Evolutionary conservation across 2,888 invertebrate genomes (phyloP), one percentile per base, ranked within the genome.

Genomic region (Sminthurinus aureus): DNA sequence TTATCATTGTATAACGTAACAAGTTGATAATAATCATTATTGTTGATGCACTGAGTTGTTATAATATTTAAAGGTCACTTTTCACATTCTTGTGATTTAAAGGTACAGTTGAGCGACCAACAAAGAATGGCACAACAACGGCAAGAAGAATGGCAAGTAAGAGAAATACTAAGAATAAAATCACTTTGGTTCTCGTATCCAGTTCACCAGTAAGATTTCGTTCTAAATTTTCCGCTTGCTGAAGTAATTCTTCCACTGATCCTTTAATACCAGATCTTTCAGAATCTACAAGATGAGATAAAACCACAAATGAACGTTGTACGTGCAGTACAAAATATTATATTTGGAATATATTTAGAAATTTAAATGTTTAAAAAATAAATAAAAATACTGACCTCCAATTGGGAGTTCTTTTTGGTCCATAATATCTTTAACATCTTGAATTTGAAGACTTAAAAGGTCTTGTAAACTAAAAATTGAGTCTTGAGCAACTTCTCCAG

Each of bases 401-500:
- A 87, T 87, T 66, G 88, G 87, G 66, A 85, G 86, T 69, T 88
- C 88, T 51, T 85, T 85, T 13, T 81, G 79, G 15, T 79, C 75
- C 15, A 85, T n/a, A 64, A 85, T 77, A 69, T 86, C 85, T 0
- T 81, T 93, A 11, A 93, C 92, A 88, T 94, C 94, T 18, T 93
- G 92, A 80, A 96, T 93, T 87, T 94, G 92, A 74, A 97, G 91
- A 90, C 96, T 96, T 18, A 97, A 91, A 81, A 97, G 92, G 90
- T 97, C 97, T 88, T 94, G 92, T 9, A 96, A 93, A 0, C 96
- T 95, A 67, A 94, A 92, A 71, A 95, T 92, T 0, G 95, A 95
- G 89, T 97, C 96, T 13, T 94, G 93, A 0, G 94, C 93, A 0
- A 95, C 94, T 91, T 98, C 97, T 0, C 97, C 97, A 38, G 96